Conservation (phyloP, 1,140 invertebrate species). For the Orchesella cincta region DNA sequence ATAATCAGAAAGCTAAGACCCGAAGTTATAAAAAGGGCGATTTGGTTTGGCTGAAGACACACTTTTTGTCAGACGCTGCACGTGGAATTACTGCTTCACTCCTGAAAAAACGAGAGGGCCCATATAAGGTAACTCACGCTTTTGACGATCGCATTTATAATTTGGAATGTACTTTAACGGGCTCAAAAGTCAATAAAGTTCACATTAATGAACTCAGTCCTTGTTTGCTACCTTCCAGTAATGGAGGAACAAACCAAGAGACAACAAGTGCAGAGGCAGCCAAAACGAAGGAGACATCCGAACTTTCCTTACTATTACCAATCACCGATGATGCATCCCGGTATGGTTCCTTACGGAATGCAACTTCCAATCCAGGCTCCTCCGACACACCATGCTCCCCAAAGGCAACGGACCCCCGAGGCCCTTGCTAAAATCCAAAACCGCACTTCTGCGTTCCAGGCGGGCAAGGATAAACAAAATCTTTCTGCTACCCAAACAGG, state of each 20-base stretch:
- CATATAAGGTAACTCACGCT: conserved; percentile 10
- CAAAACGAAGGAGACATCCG: neutral
- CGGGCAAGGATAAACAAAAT: neutral
- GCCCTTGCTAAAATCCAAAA: neutral
- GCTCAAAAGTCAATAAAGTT: neutral
- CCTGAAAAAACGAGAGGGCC: conserved; percentile 27
- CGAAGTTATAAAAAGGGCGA: conserved; percentile 15
- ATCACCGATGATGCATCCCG: neutral
- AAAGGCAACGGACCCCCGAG: neutral
- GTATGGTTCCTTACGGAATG: neutral
- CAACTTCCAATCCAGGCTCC: too few relatives aligned
- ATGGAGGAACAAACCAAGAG: neutral
- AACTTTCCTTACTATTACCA: neutral
- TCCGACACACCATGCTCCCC: neutral
- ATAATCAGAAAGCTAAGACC: neutral
- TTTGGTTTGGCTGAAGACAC: conserved; percentile 22
- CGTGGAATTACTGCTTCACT: conserved; percentile 32
- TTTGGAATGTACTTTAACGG: neutral
- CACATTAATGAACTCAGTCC: conserved; percentile 26
- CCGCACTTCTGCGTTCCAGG: neutral
- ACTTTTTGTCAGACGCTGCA: conserved; percentile 18
- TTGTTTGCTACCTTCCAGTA: neutral
- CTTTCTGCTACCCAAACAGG: neutral
- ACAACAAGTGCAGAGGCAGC: neutral
- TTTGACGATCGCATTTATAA: neutral